phyloP scores from a whole-genome alignment of 2,888 invertebrate genomes.

The Stegana nigrithorax region DNA sequence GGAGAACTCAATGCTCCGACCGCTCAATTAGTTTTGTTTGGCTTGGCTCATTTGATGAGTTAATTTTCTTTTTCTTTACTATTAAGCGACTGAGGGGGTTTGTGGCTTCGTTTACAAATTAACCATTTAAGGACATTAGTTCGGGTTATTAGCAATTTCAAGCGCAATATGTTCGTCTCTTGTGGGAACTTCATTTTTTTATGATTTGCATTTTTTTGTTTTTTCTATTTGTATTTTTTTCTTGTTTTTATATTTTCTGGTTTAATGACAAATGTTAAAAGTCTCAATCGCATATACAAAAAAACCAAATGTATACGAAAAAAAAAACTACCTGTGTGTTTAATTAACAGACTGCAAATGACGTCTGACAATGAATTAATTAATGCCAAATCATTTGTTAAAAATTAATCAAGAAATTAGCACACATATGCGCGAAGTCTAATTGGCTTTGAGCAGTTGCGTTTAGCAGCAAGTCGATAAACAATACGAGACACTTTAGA shows the following conservation, averaged over 20 bases:
- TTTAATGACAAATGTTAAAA: background rate
- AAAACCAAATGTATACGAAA: too few species aligned
- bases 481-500: too few species aligned
- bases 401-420: conserved; percentile 35
- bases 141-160: conserved; percentile 36
- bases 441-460: too few species aligned
- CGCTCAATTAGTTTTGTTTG: conserved; percentile 33
- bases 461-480: too few species aligned
- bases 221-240: too few species aligned
- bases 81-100: too few species aligned
- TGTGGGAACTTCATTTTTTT: background rate
- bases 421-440: too few species aligned
- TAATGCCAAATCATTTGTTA: conserved; percentile 30
- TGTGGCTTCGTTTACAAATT: conserved; percentile 38
- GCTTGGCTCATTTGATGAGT: conserved; percentile 43
- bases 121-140: conserved; percentile 25
- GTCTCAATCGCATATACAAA: too few species aligned
- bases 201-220: too few species aligned
- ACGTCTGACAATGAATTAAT: conserved; percentile 12
- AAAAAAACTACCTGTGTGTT: conserved; percentile 24
- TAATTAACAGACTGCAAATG: conserved; percentile 29
- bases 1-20: too few species aligned
- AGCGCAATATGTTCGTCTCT: conserved; percentile 14
- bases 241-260: background rate
- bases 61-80: too few species aligned